Evolutionary conservation across 2,888 invertebrate species (phyloP), one percentile per base, ranked within the genome.

Genomic region (Drosophila kokeensis): DNA sequence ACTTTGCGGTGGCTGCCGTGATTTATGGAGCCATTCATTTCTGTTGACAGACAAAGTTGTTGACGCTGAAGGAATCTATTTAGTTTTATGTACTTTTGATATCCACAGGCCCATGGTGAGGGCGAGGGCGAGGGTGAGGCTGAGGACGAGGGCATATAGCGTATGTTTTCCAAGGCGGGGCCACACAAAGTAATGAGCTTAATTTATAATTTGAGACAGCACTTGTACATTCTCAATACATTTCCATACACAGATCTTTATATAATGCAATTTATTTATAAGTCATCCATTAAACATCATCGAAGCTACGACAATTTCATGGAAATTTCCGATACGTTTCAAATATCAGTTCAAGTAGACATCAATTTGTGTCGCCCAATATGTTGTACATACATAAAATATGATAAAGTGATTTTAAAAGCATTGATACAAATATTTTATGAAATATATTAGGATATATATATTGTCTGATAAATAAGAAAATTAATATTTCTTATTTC

Each of bases 1-100:
- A 69, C 69, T 73, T 76, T 73, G 82, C 77, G 80, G 72, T 84
- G 88, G 72, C 82, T 86, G 87, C 74, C 74, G 83, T 92, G 92
- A 92, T 92, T 92, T 92, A 92, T 92, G 91, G 79, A 90, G 89
- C 86, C 91, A 91, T 92, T 92, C 91, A 92, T 92, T 92, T 92
- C 87, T 90, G 91, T 91, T 92, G 91, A 92, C 92, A 91, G 91
- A 90, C 91, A 87, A 89, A 86, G 89, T 83, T 91, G 91, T 92
- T 90, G 90, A 87, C 91, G 90, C 87, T 83, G 80, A 83, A 81
- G 81, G 79, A 87, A 83, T 87, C 82, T 83, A 90, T 89, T 89
- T 86, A 82, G 83, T 87, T 89, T 89, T 86, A 83, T 86, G 89
- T 82, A 74, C 78, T 78, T 80, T 77, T 81, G 81, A 89, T 89